Evolutionary conservation across 2,888 invertebrate genomes (phyloP), one percentile per base, ranked within the genome.

Genomic region (Melanostoma scalare): DNA sequence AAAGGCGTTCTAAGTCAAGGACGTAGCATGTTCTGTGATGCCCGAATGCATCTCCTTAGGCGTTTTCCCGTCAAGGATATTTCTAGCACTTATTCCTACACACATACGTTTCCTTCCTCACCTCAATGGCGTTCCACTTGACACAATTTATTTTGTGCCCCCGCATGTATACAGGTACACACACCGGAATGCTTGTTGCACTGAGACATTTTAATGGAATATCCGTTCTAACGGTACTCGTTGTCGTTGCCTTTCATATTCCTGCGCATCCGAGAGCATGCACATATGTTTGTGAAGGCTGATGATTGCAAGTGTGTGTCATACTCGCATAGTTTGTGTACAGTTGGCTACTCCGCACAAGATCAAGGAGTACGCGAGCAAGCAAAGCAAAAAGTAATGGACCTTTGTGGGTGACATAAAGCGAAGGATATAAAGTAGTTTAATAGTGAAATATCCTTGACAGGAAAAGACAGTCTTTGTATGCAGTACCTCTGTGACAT

Each of bases 51-150:
- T 65, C 74, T 84, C 71, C 79, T 79, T 84, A 84, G 79, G 79
- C 79, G 61, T 63, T 74, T 58, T 40, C 52, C 61, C 10, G 53
- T 75, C 65, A 75, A 74, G 79, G 84, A 84, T 78, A 60, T 79
- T 74, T 84, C 60, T 44, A 84, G 60, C 79, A 78, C 74, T 79
- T 67, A 69, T 58, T 52, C 42, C 58, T 42, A 40, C 58, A 69
- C 63, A 52, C 33, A 33, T 50, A 50, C 58, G 10, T 33, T 79
- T 79, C 75, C 71, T 61, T 79, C 68, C 72, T 63, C 73, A 84
- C 79, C 82, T 82, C 73, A 78, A 78, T 79, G 65, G 78, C 58
- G 74, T 56, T 75, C 71, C 84, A 75, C 84, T 79, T 84, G 84
- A 84, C 84, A 84, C 75, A 84, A 78, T 78, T 84, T 84, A 75